Evolutionary conservation across 2,797 vertebrate species (phyloP).

Genomic region (Australoheros facetus): DNA sequence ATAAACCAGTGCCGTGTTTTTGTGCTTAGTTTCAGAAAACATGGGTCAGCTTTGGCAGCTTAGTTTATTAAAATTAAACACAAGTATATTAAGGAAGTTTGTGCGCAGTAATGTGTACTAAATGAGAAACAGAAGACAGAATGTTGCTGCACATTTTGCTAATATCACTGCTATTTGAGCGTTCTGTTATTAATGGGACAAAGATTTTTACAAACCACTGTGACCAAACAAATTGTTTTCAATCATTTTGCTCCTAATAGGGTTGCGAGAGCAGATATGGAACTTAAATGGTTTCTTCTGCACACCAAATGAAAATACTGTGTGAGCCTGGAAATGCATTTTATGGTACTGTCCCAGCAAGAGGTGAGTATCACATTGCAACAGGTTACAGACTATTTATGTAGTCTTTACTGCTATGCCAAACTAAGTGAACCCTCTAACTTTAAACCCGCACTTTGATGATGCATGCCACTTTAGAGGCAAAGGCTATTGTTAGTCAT

Average conservation of each 20-base stretch:
- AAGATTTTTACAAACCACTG: conserved; percentile 52
- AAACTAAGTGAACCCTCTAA: conserved; percentile 51
- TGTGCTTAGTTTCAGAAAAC: conserved; percentile 32
- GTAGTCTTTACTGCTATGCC: conserved; percentile 53
- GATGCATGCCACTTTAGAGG: conserved; percentile 16
- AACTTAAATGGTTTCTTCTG: conserved; percentile 62
- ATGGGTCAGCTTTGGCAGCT: conserved; percentile 4
- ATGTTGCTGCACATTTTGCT: conserved; percentile 37
- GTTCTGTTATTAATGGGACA: conserved; percentile 33
- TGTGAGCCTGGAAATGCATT: conserved; percentile 61
- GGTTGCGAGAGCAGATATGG: conserved; percentile 44
- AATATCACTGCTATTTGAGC: conserved; percentile 16
- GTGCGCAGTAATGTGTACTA: conserved; percentile 27
- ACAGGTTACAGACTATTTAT: conserved; percentile 63
- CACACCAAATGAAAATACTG: conserved; percentile 67
- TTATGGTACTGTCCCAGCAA: conserved; percentile 60
- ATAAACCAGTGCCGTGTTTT: not conserved
- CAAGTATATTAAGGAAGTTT: conserved; percentile 34
- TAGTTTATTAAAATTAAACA: conserved; percentile 21
- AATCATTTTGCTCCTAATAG: conserved; percentile 58
- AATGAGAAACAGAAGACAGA: conserved; percentile 36
- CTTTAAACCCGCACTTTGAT: conserved; percentile 53
- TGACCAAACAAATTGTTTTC: conserved; percentile 75
- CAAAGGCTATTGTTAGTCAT: not conserved
- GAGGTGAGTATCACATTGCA: conserved; percentile 65